Evolutionary conservation across 2,888 invertebrate species (phyloP), one percentile per base, ranked within the genome.

Genomic region (Tiliacea citrago): DNA sequence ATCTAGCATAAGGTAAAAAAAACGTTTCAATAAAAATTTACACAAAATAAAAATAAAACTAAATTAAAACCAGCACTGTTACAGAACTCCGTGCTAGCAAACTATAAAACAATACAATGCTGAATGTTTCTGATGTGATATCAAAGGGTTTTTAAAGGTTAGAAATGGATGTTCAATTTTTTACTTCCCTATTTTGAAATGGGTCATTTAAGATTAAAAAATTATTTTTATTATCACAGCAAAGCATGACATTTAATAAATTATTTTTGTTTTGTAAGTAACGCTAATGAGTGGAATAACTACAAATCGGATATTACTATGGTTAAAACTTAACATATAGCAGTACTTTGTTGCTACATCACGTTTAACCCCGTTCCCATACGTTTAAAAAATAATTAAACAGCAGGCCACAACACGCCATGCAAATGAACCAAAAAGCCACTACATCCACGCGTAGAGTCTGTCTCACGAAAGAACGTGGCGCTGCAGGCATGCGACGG

Each of bases 371-470:
- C 0, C 7, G n/a, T n/a, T n/a, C n/a, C n/a, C n/a, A n/a, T n/a
- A n/a, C n/a, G n/a, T n/a, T n/a, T n/a, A 61, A 35, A n/a, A 39
- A 35, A 51, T 13, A 35, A 58, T 29, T 1, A 60, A 45, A 69
- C 6, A 42, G 13, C 21, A 65, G 16, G 7, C 24, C 29, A 82
- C 66, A 60, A 57, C 55, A 72, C 61, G 62, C 21, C 82, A 84
- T 81, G 81, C 82, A 81, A 65, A 78, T 63, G 73, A 68, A 69
- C 73, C 39, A 72, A n/a, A 61, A 57, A 75, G 66, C 60, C 13
- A 61, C 13, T 55, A 68, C 42, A 60, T 70, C 45, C 29, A 66
- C 60, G 74, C 73, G 39, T 62, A 47, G 35, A 66, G 35, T 35
- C n/a, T 16, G 66, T 35, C n/a, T 66, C 66, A 66, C 55, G 53